Evolutionary conservation across 2,797 vertebrate species (phyloP), one percentile per base, ranked within the genome.

Genomic region (Leptodactylus fallax): DNA sequence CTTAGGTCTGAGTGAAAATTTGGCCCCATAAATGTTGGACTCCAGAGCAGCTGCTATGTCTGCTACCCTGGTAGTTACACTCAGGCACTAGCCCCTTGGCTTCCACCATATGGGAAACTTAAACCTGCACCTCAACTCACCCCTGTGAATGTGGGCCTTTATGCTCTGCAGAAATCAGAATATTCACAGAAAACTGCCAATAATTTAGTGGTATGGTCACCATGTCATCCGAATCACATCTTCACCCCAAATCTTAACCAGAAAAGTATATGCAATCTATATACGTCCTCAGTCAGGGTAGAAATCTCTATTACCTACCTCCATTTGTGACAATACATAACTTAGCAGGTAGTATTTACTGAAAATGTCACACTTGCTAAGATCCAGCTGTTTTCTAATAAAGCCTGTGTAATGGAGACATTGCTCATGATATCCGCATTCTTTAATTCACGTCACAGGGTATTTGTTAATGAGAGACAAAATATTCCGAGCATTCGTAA

Each of bases 361-460:
- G n/a, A 55, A 53, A 78, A 78, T 78, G 49, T 56, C 49, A 78
- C 76, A 78, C 76, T 25, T 16, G 51, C 51, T 27, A 56, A 55
- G 51, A 78, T 56, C 49, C 51, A 78, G 76, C 76, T 78, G 76
- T 25, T 78, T 78, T 78, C 36, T 51, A 78, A 55, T 78, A 55
- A 55, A 53, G 51, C 25, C 49, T 55, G 36, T 56, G 45, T 56
- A 78, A 55, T 27, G 12, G 51, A 25, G n/a, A 12, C 14, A 27
- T 53, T 56, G 76, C 49, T 56, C 23, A 25, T 16, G 13, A 23
- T 16, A 55, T 78, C 76, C 14, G 23, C 51, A 14, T 76, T 76
- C 47, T 51, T 3, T 14, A 49, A 76, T 21, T 76, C 47, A 76
- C 47, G 8, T 47, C 69, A 72, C 7, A 51, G 14, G 45, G 21